A percentile compares a stretch with the other conserved stretches of the same genome.
phyloP scores from a whole-genome alignment of 2,888 invertebrate genomes.

The Corythucha ciliata region DNA sequence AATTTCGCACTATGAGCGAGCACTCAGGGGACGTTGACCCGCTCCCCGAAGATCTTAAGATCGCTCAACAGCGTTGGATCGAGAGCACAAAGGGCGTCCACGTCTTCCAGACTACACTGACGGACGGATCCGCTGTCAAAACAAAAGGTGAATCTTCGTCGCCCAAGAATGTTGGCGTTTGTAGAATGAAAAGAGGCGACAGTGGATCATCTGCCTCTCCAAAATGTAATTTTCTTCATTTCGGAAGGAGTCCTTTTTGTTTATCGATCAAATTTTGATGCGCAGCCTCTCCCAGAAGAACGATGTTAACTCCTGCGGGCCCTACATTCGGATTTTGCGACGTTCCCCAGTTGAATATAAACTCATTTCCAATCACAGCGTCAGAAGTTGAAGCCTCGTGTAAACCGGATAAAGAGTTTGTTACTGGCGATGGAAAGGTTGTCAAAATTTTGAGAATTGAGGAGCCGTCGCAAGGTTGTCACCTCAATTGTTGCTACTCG shows the following conservation, averaged over 20 bases:
- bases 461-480: conserved; percentile 21
- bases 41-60: no score
- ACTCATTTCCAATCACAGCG: conserved; percentile 17
- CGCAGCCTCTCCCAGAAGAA: neutral
- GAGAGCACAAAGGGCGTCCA: no score
- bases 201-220: no score
- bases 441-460: conserved; percentile 21
- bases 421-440: conserved; percentile 18
- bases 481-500: no score
- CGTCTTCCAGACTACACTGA: no score
- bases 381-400: conserved; percentile 11
- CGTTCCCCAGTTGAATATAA: conserved; percentile 15
- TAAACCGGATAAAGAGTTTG: conserved; percentile 18
- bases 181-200: no score
- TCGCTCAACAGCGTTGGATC: conserved; percentile 22
- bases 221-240: no score
- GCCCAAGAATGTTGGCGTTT: no score
- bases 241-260: neutral
- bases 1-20: no score
- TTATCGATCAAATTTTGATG: neutral
- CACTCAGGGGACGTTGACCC: no score
- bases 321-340: conserved; percentile 19
- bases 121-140: no score
- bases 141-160: no score
- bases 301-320: conserved; percentile 11